Evolutionary conservation across 1,140 invertebrate species (phyloP), one percentile per base, ranked within the genome.

Genomic region (Macrotrachela quadricornifera): DNA sequence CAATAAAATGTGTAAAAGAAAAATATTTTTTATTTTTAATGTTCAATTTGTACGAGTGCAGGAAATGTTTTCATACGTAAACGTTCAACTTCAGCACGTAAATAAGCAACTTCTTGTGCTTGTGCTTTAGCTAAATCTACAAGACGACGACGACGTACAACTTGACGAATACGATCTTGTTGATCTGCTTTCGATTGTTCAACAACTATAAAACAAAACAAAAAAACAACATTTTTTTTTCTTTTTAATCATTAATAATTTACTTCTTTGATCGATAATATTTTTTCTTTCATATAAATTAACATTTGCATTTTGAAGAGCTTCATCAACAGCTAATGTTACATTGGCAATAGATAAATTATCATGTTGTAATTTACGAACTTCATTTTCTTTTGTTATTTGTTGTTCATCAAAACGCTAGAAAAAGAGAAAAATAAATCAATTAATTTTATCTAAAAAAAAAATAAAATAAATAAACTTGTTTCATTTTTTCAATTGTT

Each of bases 61-160:
- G 69, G 69, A 61, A 71, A 71, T 21, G 69, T 70, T 52, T 65
- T 60, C 67, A 70, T 71, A 21, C 68, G 59, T 3, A 71, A 61
- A 15, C 67, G 53, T 57, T 71, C 69, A 11, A 71, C 67, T 56
- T 71, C 69, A 0, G 66, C 64, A 21, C 67, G 57, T 45, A 71
- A 59, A 36, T 68, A 65, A 1, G 67, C 67, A 45, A 70, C 64
- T 57, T 71, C 69, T 59, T 69, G 64, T 30, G 68, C 67, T 57
- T 71, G 69, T 1, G 67, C 63, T 57, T 70, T 71, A 15, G 68
- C 69, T 16, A 71, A 56, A 51, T 70, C 69, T 6, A 70, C 67
- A 36, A 71, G 55, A 54, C 67, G 68, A 15, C 66, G 56, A 30
- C 67, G 49, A 56, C 69, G 66, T n/a, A 68, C 61, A 38, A 71